Percentiles rank a stretch among this genome's conserved stretches.
Conservation (phyloP, 2,113 vertebrate genomes). For the Ursus arctos region DNA sequence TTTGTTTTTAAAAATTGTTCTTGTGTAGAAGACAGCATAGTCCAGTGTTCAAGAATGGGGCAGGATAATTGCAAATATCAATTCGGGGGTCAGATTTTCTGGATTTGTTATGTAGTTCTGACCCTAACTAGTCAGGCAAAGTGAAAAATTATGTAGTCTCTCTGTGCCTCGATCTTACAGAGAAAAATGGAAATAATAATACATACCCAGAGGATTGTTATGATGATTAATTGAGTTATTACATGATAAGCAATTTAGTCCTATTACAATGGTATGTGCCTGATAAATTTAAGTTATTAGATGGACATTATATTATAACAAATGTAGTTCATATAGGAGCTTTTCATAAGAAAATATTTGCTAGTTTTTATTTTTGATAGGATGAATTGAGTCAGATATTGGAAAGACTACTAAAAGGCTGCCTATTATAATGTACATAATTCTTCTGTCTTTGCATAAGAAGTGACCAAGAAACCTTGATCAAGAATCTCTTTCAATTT, state of each 20-base stretch:
- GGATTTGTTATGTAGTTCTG: not conserved
- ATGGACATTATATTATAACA: not conserved
- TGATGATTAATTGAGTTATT: not conserved
- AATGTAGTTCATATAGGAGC: not conserved
- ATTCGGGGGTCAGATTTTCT: not conserved
- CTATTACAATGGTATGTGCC: not conserved
- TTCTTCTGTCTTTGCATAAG: not conserved
- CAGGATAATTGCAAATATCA: not conserved
- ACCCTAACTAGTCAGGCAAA: not conserved
- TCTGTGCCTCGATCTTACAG: not conserved
- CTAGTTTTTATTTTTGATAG: not conserved
- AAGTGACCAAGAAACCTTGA: not conserved
- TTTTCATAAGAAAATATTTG: conserved; percentile 12
- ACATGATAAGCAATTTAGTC: not conserved
- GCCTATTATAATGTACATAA: not conserved
- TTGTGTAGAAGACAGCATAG: not conserved
- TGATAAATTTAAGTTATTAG: not conserved
- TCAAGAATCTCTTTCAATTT: not conserved
- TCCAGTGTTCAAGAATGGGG: not conserved
- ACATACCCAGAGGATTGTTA: not conserved
- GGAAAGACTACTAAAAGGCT: not conserved
- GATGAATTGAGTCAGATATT: not conserved
- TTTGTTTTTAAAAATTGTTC: not conserved
- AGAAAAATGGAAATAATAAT: not conserved
- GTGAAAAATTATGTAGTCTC: not conserved